A percentile compares a stretch with the other conserved stretches of the same genome.
These are phyloP conservation scores for Drosophila grimshawi DNA, from an alignment of 1,140 invertebrate genomes.

Conservation along the genomic window DNA sequence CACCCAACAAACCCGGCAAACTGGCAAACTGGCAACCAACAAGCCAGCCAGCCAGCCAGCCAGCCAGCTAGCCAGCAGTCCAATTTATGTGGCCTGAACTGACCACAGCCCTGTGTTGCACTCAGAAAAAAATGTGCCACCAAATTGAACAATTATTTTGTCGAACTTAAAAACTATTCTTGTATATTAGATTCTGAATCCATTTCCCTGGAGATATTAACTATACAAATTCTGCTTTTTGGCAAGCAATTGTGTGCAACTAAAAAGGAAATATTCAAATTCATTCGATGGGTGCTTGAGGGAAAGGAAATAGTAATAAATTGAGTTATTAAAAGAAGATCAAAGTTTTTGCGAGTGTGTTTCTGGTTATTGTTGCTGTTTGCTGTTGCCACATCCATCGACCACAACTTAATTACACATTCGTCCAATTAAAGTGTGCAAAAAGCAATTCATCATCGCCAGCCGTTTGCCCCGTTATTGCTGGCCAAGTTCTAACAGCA, in stretches of 20 bases:
- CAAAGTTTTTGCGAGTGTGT: not conserved
- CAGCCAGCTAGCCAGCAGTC: not conserved
- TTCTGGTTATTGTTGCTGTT: not conserved
- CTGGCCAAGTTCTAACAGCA: conserved; percentile 80
- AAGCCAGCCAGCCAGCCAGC: conserved; percentile 1
- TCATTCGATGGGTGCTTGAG: too few relatives aligned
- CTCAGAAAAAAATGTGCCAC: not conserved
- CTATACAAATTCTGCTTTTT: too few relatives aligned
- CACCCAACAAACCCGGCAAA: conserved; percentile 16
- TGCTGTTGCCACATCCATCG: conserved; percentile 23
- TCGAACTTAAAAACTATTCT: too few relatives aligned
- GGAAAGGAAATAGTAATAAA: not conserved
- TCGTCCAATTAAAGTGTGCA: conserved; percentile 82
- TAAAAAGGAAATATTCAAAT: too few relatives aligned
- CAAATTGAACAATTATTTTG: too few relatives aligned
- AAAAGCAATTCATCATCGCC: conserved; percentile 79
- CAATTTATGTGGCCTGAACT: conserved; percentile 55
- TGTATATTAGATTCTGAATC: too few relatives aligned
- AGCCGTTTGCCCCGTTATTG: conserved; percentile 63
- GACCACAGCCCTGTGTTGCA: conserved; percentile 13
- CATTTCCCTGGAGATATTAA: too few relatives aligned
- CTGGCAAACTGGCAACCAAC: conserved; percentile 16
- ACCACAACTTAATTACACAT: conserved; percentile 80
- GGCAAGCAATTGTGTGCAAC: too few relatives aligned
- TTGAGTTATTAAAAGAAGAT: not conserved